These are phyloP conservation scores for Sebastes cheni DNA, from an alignment of 2,797 vertebrate species.

Conservation along the genomic window DNA sequence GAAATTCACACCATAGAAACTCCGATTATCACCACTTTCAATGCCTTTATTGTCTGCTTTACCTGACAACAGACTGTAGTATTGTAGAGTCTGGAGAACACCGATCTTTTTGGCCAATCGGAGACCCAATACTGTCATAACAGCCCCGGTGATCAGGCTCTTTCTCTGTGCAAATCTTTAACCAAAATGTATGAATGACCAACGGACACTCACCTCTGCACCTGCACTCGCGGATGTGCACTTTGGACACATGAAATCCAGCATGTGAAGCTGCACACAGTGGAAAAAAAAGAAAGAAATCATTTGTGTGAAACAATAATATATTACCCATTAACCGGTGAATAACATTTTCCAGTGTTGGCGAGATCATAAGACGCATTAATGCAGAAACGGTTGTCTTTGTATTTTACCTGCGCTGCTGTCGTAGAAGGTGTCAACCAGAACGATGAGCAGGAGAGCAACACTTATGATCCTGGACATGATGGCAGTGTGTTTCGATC, in stretches of 20 bases:
- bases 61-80: neutral
- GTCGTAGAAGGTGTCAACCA: conserved; percentile 21
- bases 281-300: conserved; percentile 16
- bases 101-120: neutral
- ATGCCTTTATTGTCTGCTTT: neutral
- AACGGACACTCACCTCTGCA: conserved; percentile 54
- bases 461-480: conserved; percentile 64
- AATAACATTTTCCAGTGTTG: neutral
- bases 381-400: neutral
- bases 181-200: neutral
- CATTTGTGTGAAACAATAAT: conserved; percentile 7
- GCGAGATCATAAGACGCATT: rapidly evolving
- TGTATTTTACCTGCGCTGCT: conserved; percentile 34
- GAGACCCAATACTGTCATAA: neutral
- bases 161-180: neutral
- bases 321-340: conserved; percentile 6
- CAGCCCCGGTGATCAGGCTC: neutral
- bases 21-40: neutral
- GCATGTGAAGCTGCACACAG: conserved; percentile 10
- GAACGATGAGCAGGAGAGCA: conserved; percentile 52
- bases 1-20: neutral
- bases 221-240: conserved; percentile 31
- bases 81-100: neutral
- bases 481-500: neutral
- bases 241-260: neutral